Evolutionary conservation across 2,888 invertebrate species (phyloP).

Genomic region (Leuctra nigra): DNA sequence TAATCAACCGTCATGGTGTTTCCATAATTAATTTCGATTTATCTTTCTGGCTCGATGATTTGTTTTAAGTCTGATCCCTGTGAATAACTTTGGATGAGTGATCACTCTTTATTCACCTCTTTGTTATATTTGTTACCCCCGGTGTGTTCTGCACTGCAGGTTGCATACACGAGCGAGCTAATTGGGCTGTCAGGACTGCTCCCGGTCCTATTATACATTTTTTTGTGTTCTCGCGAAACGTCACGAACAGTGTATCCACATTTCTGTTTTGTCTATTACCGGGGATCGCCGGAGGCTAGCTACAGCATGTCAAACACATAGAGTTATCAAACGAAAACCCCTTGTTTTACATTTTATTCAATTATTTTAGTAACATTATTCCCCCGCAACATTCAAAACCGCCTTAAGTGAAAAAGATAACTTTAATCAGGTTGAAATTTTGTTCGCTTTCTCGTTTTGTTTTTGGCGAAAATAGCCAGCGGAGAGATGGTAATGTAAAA

Average conservation of each 20-base stretch:
- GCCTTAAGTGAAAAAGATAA: too few species aligned
- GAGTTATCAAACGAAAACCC: too few species aligned
- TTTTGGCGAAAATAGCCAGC: too few species aligned
- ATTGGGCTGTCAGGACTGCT: slow-evolving; percentile 1
- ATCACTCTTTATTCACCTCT: not conserved
- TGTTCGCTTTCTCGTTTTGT: too few species aligned
- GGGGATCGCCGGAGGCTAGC: too few species aligned
- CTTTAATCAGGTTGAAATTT: too few species aligned
- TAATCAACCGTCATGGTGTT: slow-evolving; percentile 23
- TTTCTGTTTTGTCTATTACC: too few species aligned
- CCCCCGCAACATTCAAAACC: too few species aligned
- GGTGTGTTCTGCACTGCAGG: not conserved
- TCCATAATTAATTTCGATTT: slow-evolving; percentile 26
- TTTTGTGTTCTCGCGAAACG: not conserved
- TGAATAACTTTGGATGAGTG: not conserved
- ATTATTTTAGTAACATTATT: too few species aligned
- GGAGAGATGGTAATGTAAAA: too few species aligned
- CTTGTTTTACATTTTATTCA: too few species aligned
- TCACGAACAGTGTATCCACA: not conserved
- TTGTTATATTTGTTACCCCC: not conserved
- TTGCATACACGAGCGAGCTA: not conserved
- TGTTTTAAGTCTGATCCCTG: not conserved
- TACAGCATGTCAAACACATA: too few species aligned
- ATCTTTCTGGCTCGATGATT: slow-evolving; percentile 10
- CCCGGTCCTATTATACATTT: not conserved